A percentile compares a stretch with the other conserved stretches of the same genome.
Conservation (phyloP, 1,140 invertebrate genomes). For the Muscidifurax raptorellus region DNA sequence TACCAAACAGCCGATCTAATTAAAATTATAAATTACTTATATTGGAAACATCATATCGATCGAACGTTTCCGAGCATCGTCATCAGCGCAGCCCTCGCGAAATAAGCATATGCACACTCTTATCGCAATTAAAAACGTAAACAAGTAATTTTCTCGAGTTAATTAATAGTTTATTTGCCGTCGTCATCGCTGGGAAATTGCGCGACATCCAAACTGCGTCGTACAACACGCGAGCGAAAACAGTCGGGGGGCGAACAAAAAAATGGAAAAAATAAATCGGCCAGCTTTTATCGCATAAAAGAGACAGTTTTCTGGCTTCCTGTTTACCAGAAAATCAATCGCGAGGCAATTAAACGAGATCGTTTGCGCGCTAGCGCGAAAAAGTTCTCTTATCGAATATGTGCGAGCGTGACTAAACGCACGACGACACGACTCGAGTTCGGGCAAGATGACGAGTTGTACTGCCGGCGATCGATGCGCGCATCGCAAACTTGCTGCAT, state of each 20-base stretch:
- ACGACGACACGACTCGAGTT: neutral
- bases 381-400: constrained; percentile 4
- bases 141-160: constrained; percentile 12
- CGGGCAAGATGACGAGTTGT: neutral
- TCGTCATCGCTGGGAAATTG: constrained; percentile 4
- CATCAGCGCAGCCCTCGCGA: neutral
- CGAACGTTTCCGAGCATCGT: neutral
- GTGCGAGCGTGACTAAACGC: neutral
- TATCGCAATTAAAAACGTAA: constrained; percentile 14
- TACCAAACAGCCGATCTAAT: neutral
- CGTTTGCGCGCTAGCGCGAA: neutral
- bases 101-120: neutral
- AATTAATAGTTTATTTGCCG: constrained; percentile 34
- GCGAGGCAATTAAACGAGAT: constrained; percentile 20
- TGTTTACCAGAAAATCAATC: constrained; percentile 46
- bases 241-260: neutral
- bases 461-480: neutral
- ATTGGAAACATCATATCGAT: too few relatives aligned
- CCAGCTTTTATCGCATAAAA: neutral
- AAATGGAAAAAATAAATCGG: too few relatives aligned
- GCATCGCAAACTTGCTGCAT: too few relatives aligned
- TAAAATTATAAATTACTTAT: neutral
- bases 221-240: neutral
- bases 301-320: constrained; percentile 15
- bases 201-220: constrained; percentile 4